These are phyloP conservation scores for Hippocampus zosterae DNA, from an alignment of 2,113 vertebrate genomes.

Conservation along the genomic window DNA sequence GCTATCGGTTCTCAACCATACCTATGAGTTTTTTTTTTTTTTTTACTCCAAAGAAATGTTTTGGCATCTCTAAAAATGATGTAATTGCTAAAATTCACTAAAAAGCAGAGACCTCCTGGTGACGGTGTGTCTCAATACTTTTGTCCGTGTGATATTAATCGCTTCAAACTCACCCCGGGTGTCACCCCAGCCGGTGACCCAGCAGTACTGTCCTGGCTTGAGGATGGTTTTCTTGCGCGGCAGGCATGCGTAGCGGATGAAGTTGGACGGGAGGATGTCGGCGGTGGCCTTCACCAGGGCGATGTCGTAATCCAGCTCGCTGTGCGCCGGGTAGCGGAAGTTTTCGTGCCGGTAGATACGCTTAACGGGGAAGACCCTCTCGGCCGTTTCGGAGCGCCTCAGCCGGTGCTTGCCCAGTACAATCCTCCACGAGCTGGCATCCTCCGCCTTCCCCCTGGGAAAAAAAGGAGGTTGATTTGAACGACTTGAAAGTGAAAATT, in stretches of 20 bases:
- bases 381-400: conserved; percentile 60
- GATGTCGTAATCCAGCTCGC: conserved; percentile 71
- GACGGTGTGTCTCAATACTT: neutral
- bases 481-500: neutral
- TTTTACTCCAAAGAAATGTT: too few relatives aligned
- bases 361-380: conserved; percentile 63
- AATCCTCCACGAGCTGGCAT: conserved; percentile 68
- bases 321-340: conserved; percentile 68
- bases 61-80: too few relatives aligned
- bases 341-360: conserved; percentile 73
- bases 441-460: conserved; percentile 73
- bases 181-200: conserved; percentile 72
- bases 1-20: too few relatives aligned
- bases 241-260: conserved; percentile 73
- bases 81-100: too few relatives aligned
- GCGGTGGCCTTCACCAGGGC: conserved; percentile 71
- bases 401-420: conserved; percentile 76
- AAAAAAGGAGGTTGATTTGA: neutral
- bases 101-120: too few relatives aligned
- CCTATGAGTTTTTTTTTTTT: too few relatives aligned
- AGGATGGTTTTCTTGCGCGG: conserved; percentile 67
- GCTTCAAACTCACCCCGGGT: conserved; percentile 52
- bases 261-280: conserved; percentile 62
- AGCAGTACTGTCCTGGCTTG: conserved; percentile 68
- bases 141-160: neutral